These are phyloP conservation scores for Polypedilum vanderplanki DNA, from an alignment of 1,140 invertebrate genomes.

Conservation along the genomic window DNA sequence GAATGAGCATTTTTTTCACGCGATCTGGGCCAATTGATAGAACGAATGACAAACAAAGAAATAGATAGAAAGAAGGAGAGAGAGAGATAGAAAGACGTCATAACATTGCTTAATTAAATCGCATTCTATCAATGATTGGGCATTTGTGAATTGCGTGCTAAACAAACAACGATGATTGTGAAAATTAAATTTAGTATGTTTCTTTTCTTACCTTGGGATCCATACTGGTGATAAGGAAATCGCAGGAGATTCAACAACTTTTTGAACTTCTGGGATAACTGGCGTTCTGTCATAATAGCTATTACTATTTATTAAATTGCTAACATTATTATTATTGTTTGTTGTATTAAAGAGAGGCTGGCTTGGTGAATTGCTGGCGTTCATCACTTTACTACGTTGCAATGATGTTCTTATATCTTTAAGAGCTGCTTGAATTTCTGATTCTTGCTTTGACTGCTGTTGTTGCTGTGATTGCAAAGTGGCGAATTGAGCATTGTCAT, in stretches of 20 bases:
- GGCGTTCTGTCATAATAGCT: conserved; percentile 9
- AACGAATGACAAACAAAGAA: background rate
- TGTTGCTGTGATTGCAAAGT: conserved; percentile 33
- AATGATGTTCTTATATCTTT: conserved; percentile 74
- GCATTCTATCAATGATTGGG: background rate
- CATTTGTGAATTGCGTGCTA: too few species aligned
- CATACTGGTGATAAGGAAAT: conserved; percentile 41
- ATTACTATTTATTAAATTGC: conserved; percentile 5
- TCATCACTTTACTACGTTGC: conserved; percentile 56
- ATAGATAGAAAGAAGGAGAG: background rate
- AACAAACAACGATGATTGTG: background rate
- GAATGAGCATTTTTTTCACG: conserved; percentile 22
- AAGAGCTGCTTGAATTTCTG: conserved; percentile 60
- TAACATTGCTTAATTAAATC: background rate
- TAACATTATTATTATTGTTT: conserved; percentile 33
- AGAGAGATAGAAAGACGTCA: background rate
- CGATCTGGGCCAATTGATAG: background rate
- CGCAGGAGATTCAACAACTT: conserved; percentile 33
- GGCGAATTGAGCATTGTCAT: conserved; percentile 27
- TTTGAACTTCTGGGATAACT: conserved; percentile 41
- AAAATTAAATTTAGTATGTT: too few species aligned
- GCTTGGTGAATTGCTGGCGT: background rate
- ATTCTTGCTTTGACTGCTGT: conserved; percentile 32
- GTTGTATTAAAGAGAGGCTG: conserved; percentile 46
- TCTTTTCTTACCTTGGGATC: conserved; percentile 35